Evolutionary conservation across 2,797 vertebrate species (phyloP).

Genomic region (Alfaro cultratus): DNA sequence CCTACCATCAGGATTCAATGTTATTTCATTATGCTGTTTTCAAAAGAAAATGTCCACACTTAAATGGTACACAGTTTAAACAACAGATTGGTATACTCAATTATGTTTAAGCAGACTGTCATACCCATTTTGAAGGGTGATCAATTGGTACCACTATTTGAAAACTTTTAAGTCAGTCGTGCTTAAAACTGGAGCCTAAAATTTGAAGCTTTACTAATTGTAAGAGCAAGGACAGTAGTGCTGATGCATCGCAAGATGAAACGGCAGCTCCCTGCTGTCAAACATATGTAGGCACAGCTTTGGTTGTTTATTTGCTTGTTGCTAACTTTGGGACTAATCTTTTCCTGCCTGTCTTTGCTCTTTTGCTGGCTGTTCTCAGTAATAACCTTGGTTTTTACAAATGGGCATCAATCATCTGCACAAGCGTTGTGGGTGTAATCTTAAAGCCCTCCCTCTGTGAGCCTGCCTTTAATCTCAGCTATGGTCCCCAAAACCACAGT

Average conservation of each 20-base stretch:
- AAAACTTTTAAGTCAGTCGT: slow-evolving; percentile 22
- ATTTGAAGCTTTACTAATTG: slow-evolving; percentile 5
- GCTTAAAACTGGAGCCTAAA: slow-evolving; percentile 15
- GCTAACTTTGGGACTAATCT: slow-evolving; percentile 70
- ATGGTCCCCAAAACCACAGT: slow-evolving; percentile 72
- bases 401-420: slow-evolving; percentile 79
- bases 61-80: not conserved
- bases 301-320: slow-evolving; percentile 72
- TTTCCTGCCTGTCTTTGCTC: slow-evolving; percentile 38
- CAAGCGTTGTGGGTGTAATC: slow-evolving; percentile 76
- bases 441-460: slow-evolving; percentile 70
- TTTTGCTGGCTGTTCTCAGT: slow-evolving; percentile 64
- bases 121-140: not conserved
- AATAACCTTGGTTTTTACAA: slow-evolving; percentile 79
- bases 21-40: not conserved
- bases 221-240: slow-evolving; percentile 7
- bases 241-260: slow-evolving; percentile 14
- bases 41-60: not conserved
- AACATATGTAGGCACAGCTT: slow-evolving; percentile 35
- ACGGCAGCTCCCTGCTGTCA: slow-evolving; percentile 33
- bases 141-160: not conserved
- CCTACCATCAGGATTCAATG: slow-evolving; percentile 13
- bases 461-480: slow-evolving; percentile 78
- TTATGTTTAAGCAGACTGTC: not conserved
- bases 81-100: too few relatives aligned